phyloP scores from a whole-genome alignment of 2,797 vertebrate species.

The Peromyscus nudipes region DNA sequence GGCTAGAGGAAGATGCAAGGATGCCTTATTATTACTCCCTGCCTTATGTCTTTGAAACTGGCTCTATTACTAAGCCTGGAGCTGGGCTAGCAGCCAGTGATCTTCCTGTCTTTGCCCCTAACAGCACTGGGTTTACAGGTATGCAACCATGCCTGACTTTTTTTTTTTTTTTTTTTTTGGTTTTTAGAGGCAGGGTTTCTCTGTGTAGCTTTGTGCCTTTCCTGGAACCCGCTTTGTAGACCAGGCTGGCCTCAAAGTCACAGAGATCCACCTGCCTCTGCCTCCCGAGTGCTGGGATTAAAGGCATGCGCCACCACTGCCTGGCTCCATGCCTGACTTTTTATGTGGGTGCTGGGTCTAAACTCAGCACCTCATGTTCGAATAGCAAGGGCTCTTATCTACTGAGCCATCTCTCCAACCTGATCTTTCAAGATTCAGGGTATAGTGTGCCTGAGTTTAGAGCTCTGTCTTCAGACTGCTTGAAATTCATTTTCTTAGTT shows the following conservation, averaged over 20 bases:
- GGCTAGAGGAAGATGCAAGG: neutral
- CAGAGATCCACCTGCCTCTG: too few relatives aligned
- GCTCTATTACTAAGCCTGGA: neutral
- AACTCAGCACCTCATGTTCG: neutral
- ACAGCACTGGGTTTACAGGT: neutral
- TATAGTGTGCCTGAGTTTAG: neutral
- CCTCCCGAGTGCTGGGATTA: too few relatives aligned
- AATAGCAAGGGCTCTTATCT: neutral
- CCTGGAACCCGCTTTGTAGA: too few relatives aligned
- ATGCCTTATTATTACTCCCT: neutral
- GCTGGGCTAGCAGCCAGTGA: neutral
- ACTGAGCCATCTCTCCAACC: neutral
- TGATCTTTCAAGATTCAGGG: conserved; percentile 12
- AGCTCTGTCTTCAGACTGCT: neutral
- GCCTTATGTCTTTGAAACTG: neutral
- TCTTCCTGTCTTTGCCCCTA: neutral
- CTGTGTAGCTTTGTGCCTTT: too few relatives aligned
- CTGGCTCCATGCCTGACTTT: neutral
- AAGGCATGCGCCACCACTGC: too few relatives aligned
- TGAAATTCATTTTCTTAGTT: neutral
- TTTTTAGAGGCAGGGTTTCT: too few relatives aligned
- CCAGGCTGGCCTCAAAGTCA: too few relatives aligned
- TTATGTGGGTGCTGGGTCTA: neutral
- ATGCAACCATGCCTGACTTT: neutral
- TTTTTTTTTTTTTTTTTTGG: neutral